Percentiles rank a stretch among this genome's conserved stretches.
These are phyloP conservation scores for Rhynchophorus ferrugineus DNA, from an alignment of 1,140 invertebrate species.

Conservation along the genomic window DNA sequence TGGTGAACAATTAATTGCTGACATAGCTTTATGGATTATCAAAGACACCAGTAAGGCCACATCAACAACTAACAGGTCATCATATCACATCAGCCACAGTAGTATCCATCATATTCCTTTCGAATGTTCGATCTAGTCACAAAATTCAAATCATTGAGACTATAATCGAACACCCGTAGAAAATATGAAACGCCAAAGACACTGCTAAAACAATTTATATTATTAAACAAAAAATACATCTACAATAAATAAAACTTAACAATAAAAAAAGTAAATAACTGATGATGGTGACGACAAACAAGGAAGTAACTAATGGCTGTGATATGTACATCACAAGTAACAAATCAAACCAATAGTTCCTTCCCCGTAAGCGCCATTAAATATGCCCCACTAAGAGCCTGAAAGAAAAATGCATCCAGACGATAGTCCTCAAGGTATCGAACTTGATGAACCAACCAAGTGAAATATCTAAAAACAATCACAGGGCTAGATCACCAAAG, in stretches of 20 bases:
- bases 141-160: constrained; percentile 33
- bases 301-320: constrained; percentile 41
- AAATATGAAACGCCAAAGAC: constrained; percentile 23
- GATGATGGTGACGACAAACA: background rate
- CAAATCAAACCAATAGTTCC: constrained; percentile 40
- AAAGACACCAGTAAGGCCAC: constrained; percentile 34
- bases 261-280: background rate
- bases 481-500: constrained; percentile 44
- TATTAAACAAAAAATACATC: background rate
- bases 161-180: constrained; percentile 36
- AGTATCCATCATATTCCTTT: constrained; percentile 22
- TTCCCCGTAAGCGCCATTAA: constrained; percentile 26
- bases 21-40: constrained; percentile 38
- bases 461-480: constrained; percentile 30
- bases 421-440: constrained; percentile 12
- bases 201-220: background rate
- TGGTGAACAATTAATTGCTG: constrained; percentile 39
- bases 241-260: constrained; percentile 6
- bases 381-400: too few species aligned
- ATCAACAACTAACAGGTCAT: constrained; percentile 35
- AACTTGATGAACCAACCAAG: constrained; percentile 34
- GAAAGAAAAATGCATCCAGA: too few species aligned
- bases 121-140: constrained; percentile 42
- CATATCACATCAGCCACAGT: background rate
- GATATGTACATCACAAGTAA: constrained; percentile 35